A percentile compares a stretch with the other conserved stretches of the same genome.
Conservation (phyloP, 2,113 vertebrate species). For the Hypomesus transpacificus region DNA sequence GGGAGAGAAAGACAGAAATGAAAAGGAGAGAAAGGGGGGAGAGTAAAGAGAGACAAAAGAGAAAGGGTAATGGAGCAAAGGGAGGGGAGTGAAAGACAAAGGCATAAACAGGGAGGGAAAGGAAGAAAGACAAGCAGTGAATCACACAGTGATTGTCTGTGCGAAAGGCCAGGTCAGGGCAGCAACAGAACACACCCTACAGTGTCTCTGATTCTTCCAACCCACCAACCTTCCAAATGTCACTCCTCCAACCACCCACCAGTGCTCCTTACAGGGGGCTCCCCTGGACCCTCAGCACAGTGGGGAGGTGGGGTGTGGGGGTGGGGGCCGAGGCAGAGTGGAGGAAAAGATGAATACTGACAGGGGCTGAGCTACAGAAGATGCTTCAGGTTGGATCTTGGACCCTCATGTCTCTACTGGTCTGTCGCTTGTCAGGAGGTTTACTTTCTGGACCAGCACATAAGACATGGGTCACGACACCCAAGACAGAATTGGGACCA, state of each 20-base stretch:
- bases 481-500: too few relatives aligned
- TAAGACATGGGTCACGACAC: too few relatives aligned
- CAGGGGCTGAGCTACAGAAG: not conserved
- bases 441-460: too few relatives aligned
- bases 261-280: slow-evolving; percentile 36
- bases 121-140: slow-evolving; percentile 44
- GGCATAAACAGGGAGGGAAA: slow-evolving; percentile 27
- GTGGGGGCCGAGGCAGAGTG: slow-evolving; percentile 5
- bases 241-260: slow-evolving; percentile 55
- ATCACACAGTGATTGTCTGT: slow-evolving; percentile 47
- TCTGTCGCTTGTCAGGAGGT: too few relatives aligned
- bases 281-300: slow-evolving; percentile 44
- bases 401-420: too few relatives aligned
- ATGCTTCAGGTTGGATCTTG: too few relatives aligned
- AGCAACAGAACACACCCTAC: slow-evolving; percentile 22
- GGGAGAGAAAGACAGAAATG: slow-evolving; percentile 26
- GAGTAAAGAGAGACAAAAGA: slow-evolving; percentile 41
- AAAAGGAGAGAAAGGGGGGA: slow-evolving; percentile 46
- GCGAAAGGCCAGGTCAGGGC: slow-evolving; percentile 25
- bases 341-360: not conserved
- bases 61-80: slow-evolving; percentile 1
- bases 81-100: slow-evolving; percentile 1
- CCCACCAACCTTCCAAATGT: slow-evolving; percentile 61
- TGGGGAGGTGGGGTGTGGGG: slow-evolving; percentile 2
- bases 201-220: slow-evolving; percentile 30